Base-by-base conservation (phyloP, 2,797 vertebrate genomes). In the Cyprinella venusta region DNA sequence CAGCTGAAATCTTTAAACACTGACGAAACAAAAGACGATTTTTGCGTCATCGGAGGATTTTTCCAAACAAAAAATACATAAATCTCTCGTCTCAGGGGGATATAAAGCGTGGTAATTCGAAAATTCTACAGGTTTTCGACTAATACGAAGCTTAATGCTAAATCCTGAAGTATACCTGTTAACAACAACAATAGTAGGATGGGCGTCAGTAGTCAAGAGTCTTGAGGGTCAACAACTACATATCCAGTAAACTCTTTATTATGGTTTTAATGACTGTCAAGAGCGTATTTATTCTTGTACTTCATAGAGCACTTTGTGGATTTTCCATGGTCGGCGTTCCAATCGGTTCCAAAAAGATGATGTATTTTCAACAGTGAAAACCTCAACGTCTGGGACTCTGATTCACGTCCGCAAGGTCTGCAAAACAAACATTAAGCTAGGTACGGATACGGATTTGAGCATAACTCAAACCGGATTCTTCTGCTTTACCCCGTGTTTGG, bases 291-390 rank as follows among this genome's bases (percentile, higher is more conserved):
- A 67, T 69, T 33, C 13, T 15, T 42, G 18, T 42, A 70, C 45
- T 63, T 76, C 16, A 76, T 71, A 81, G 54, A 79, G 56, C 12
- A 50, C 56, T 81, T 63, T 21, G 61, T 10, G 36, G 18, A 82
- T 67, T 82, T 76, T 68, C 75, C 76, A 85, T 77, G 72, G 42
- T 72, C 26, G 33, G 63, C 30, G 13, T 79, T 84, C 38, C 26
- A 15, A 74, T 63, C 65, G 24, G 65, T 30, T 63, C 71, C 61
- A 64, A 79, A 76, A 84, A 26, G 59, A 74, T 63, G 59, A 82
- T 59, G 75, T 76, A 82, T 80, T 83, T 85, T 63, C 70, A 75
- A 68, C 82, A 84, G 80, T 84, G 82, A 70, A 88, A 88, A 67
- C 86, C 81, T 54, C 80, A 85, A 61, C 1, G 61, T 69, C 71